These are phyloP conservation scores for Drosophila sp. DNA, from an alignment of 1,140 invertebrate species.

Conservation along the genomic window DNA sequence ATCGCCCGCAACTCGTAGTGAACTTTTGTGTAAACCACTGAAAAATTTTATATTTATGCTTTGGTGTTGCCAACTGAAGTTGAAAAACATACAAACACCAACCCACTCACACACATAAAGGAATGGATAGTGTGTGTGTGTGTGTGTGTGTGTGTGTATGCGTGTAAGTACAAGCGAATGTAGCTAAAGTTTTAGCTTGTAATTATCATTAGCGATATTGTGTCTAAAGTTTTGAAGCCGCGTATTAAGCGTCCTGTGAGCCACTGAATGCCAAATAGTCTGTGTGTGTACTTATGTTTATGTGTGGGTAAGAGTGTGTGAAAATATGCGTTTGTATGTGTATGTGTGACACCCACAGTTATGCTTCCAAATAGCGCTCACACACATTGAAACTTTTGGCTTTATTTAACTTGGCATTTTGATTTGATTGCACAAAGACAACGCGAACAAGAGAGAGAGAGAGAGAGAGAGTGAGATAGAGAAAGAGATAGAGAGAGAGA, in stretches of 20 bases:
- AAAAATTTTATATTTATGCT: constrained; percentile 75
- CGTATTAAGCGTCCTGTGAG: constrained; percentile 61
- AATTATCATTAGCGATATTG: constrained; percentile 84
- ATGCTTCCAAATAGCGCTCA: constrained; percentile 41
- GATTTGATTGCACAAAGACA: constrained; percentile 48
- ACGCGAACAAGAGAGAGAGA: background rate
- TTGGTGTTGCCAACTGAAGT: constrained; percentile 68
- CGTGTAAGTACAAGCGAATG: constrained; percentile 52
- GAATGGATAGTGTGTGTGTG: constrained; percentile 7
- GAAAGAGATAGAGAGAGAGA: background rate
- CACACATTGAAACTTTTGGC: constrained; percentile 47
- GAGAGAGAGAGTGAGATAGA: background rate
- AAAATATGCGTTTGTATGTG: too few species aligned
- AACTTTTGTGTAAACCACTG: constrained; percentile 66
- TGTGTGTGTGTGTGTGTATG: constrained; percentile 12
- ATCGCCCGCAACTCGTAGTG: constrained; percentile 21
- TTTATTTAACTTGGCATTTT: constrained; percentile 59
- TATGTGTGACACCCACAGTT: constrained; percentile 13
- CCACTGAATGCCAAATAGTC: constrained; percentile 45
- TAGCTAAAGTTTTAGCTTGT: constrained; percentile 76
- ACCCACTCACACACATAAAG: constrained; percentile 28
- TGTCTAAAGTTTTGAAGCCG: constrained; percentile 76
- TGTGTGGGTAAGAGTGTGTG: too few species aligned
- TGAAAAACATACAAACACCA: constrained; percentile 56
- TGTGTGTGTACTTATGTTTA: background rate